Evolutionary conservation across 2,888 invertebrate genomes (phyloP).

Genomic region (Melolontha melolontha): DNA sequence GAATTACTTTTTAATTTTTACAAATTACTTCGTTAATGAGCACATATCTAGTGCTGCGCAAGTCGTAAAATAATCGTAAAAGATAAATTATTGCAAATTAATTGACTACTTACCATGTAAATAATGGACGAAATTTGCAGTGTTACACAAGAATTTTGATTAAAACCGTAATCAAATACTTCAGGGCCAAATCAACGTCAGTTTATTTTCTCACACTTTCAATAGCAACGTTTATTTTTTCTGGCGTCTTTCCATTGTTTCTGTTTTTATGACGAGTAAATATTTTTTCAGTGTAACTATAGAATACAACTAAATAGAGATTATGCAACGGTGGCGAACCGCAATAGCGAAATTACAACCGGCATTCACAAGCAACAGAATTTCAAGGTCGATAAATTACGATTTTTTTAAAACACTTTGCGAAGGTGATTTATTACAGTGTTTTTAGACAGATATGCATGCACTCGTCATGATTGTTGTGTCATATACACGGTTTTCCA

Average conservation of each 20-base stretch:
- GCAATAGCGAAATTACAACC: slow-evolving; percentile 17
- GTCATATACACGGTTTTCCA: no score
- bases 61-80: neutral
- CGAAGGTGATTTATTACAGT: slow-evolving; percentile 9
- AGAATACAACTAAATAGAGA: neutral
- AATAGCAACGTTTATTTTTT: slow-evolving; percentile 12
- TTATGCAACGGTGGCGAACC: slow-evolving; percentile 6
- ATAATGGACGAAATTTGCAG: slow-evolving; percentile 10
- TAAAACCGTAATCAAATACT: slow-evolving; percentile 3
- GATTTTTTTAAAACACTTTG: neutral
- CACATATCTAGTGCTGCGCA: slow-evolving; percentile 8
- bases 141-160: slow-evolving; percentile 26
- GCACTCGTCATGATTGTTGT: neutral
- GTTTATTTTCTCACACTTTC: slow-evolving; percentile 20
- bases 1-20: no score
- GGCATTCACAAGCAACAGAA: slow-evolving; percentile 8
- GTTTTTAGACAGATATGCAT: neutral
- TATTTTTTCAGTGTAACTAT: neutral
- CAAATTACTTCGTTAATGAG: slow-evolving; percentile 1
- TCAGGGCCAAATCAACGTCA: slow-evolving; percentile 22
- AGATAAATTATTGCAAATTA: slow-evolving; percentile 10
- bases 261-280: slow-evolving; percentile 8
- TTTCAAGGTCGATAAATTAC: slow-evolving; percentile 17
- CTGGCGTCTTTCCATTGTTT: slow-evolving; percentile 20
- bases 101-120: neutral